phyloP scores from a whole-genome alignment of 2,113 vertebrate species.

The Capreolus pygargus region DNA sequence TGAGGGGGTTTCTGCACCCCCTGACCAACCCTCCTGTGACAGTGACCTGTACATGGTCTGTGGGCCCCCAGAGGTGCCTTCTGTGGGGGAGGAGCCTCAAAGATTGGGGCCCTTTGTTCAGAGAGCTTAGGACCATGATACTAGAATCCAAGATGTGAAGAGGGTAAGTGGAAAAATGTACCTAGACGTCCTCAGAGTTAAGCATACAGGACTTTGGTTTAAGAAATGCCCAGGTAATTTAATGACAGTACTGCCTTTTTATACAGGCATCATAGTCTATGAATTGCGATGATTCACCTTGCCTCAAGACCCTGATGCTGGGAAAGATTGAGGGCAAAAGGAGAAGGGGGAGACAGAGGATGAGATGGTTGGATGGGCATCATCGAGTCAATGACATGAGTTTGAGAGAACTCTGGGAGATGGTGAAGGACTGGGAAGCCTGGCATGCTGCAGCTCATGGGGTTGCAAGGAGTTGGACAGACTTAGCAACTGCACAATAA shows the following conservation, averaged over 20 bases:
- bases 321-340: neutral
- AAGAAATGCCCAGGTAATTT: neutral
- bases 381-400: neutral
- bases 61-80: neutral
- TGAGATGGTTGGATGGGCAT: neutral
- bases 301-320: neutral
- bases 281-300: neutral
- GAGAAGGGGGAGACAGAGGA: neutral
- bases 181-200: neutral
- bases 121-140: neutral
- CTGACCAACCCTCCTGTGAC: neutral
- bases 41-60: neutral
- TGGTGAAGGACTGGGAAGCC: neutral
- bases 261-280: neutral
- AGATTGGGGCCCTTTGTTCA: neutral
- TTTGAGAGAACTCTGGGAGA: neutral
- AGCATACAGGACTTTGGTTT: neutral
- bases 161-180: neutral
- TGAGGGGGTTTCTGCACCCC: neutral
- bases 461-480: neutral
- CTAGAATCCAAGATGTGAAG: neutral
- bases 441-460: neutral
- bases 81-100: neutral
- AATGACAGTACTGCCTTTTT: accelerated
- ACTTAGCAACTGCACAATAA: neutral